A percentile compares a stretch with the other conserved stretches of the same genome.
Evolutionary conservation across 23 tunicate genomes (phyloP).

Genomic region (Styela plicata): DNA sequence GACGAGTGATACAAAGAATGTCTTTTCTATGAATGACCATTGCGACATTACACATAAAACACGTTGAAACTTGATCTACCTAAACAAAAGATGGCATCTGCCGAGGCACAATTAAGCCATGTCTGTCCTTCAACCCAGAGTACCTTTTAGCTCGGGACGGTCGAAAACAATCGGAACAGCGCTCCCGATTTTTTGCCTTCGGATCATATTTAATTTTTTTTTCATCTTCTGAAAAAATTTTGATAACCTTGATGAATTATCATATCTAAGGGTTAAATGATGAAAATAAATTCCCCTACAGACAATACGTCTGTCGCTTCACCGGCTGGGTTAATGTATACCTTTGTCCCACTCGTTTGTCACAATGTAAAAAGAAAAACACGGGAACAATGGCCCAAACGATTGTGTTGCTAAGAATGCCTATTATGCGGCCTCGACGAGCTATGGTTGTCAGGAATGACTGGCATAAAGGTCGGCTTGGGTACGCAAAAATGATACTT

Average conservation of each 20-base stretch:
- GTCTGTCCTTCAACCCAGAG: not conserved
- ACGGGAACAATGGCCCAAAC: conserved; percentile 19
- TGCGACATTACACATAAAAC: conserved; percentile 30
- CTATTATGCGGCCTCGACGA: conserved; percentile 8
- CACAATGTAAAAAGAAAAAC: conserved; percentile 24
- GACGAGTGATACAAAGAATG: conserved; percentile 21
- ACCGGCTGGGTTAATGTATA: not conserved
- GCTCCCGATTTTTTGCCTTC: not conserved
- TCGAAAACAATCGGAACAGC: not conserved
- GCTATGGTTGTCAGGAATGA: conserved; percentile 28
- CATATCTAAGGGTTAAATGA: not conserved
- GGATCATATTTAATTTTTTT: not conserved
- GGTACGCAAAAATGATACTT: conserved; percentile 28
- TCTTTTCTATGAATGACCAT: conserved; percentile 20
- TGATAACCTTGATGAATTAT: not conserved
- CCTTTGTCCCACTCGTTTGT: conserved; percentile 10
- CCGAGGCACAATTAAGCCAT: not conserved
- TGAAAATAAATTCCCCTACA: not conserved
- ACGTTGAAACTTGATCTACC: conserved; percentile 24
- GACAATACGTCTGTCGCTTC: not conserved
- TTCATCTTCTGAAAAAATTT: not conserved
- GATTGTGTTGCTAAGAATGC: conserved; percentile 33
- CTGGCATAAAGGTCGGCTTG: conserved; percentile 29
- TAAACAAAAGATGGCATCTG: not conserved
- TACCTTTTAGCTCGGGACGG: not conserved